Conservation (phyloP, 2,113 vertebrate genomes). For the Pelobates fuscus region DNA sequence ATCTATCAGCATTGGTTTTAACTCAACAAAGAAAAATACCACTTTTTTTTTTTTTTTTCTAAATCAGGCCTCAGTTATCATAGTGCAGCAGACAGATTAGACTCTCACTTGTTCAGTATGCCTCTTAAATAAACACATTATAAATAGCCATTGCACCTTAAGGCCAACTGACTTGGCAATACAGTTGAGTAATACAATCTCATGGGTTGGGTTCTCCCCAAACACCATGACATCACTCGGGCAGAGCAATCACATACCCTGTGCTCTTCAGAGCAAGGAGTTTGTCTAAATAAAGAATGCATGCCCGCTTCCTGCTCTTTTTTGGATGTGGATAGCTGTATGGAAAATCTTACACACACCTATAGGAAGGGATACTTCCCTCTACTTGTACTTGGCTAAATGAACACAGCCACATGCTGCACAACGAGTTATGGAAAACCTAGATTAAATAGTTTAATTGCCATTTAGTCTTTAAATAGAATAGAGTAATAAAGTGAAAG, state of each 20-base stretch:
- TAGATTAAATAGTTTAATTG: too few relatives aligned
- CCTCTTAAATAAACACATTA: constrained; percentile 46
- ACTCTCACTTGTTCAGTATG: constrained; percentile 17
- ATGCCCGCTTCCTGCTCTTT: constrained; percentile 32
- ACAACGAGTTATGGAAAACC: too few relatives aligned
- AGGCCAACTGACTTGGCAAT: constrained; percentile 44
- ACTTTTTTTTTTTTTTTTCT: too few relatives aligned
- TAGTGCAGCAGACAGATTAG: constrained; percentile 19
- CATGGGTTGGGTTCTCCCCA: constrained; percentile 37
- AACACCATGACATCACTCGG: constrained; percentile 38
- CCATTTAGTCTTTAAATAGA: too few relatives aligned
- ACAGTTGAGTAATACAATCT: constrained; percentile 30
- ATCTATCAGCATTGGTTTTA: too few relatives aligned
- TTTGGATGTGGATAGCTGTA: constrained; percentile 34
- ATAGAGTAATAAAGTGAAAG: too few relatives aligned
- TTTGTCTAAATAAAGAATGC: constrained; percentile 47
- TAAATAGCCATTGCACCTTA: constrained; percentile 36
- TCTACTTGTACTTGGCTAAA: not conserved
- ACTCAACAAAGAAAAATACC: too few relatives aligned
- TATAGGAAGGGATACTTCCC: constrained; percentile 15
- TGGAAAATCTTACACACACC: constrained; percentile 34
- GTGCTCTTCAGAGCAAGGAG: constrained; percentile 25
- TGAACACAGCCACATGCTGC: too few relatives aligned
- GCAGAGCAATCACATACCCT: constrained; percentile 28
- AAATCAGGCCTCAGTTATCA: constrained; percentile 15